Percentiles rank a stretch among this genome's conserved stretches.
phyloP scores from a whole-genome alignment of 2,888 invertebrate genomes.

The Ormyrus nitidulus region DNA sequence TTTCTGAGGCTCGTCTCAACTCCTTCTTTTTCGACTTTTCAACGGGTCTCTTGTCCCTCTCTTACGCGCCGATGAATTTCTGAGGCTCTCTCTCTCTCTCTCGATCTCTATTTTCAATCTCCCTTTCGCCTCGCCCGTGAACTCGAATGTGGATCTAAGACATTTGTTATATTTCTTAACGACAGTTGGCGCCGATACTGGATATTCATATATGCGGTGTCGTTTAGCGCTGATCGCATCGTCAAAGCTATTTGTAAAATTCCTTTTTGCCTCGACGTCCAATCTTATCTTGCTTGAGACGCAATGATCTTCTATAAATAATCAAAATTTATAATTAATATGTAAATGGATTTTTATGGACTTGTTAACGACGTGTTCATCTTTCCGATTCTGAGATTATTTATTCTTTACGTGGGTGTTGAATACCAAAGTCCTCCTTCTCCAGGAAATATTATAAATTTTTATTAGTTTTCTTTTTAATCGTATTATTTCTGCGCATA shows the following conservation, averaged over 20 bases:
- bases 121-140: not conserved
- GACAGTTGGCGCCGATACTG: conserved; percentile 26
- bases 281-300: conserved; percentile 27
- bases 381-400: conserved; percentile 1
- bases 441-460: not conserved
- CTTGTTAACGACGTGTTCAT: conserved; percentile 18
- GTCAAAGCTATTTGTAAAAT: conserved; percentile 29
- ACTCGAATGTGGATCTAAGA: not conserved
- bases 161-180: conserved; percentile 31
- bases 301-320: conserved; percentile 22
- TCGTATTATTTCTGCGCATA: too few species aligned
- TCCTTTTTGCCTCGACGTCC: not conserved
- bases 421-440: not conserved
- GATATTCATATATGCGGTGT: conserved; percentile 11
- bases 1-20: conserved; percentile 5
- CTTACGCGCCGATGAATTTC: not conserved
- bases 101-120: conserved; percentile 4
- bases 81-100: conserved; percentile 29
- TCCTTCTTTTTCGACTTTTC: conserved; percentile 25
- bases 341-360: conserved; percentile 31
- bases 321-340: conserved; percentile 26
- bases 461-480: too few species aligned
- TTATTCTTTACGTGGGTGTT: conserved; percentile 9
- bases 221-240: conserved; percentile 23
- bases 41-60: conserved; percentile 19